A percentile compares a stretch with the other conserved stretches of the same genome.
These are phyloP conservation scores for Neosilurus hyrtlii DNA, from an alignment of 2,797 vertebrate species.

Conservation along the genomic window DNA sequence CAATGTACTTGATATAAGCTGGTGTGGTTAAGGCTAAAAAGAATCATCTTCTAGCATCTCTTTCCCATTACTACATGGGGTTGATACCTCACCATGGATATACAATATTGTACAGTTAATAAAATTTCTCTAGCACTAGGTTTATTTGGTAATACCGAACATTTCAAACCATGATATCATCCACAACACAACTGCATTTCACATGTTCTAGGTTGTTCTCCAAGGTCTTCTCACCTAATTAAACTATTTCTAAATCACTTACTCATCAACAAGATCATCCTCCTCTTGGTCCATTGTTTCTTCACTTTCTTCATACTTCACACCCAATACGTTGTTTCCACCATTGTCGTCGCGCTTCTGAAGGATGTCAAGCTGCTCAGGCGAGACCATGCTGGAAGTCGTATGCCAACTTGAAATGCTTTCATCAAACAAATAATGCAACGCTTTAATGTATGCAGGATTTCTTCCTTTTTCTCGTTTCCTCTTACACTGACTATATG, in stretches of 20 bases:
- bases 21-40: neutral
- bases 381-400: neutral
- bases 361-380: too few species aligned
- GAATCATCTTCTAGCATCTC: neutral
- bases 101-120: neutral
- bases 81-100: too few species aligned
- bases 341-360: neutral
- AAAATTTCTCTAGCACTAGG: neutral
- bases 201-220: neutral
- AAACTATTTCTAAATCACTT: neutral
- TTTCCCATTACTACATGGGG: too few species aligned
- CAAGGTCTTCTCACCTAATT: neutral
- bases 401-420: neutral
- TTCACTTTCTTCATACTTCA: neutral
- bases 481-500: neutral
- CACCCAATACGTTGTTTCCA: neutral
- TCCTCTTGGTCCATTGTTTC: too few species aligned
- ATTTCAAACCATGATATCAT: neutral
- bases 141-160: neutral
- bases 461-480: neutral
- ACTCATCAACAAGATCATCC: neutral
- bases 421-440: neutral
- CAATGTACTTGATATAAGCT: neutral
- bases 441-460: neutral
- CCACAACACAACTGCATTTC: neutral